Conservation (phyloP, 2,113 vertebrate genomes). For the Eolophus roseicapilla region DNA sequence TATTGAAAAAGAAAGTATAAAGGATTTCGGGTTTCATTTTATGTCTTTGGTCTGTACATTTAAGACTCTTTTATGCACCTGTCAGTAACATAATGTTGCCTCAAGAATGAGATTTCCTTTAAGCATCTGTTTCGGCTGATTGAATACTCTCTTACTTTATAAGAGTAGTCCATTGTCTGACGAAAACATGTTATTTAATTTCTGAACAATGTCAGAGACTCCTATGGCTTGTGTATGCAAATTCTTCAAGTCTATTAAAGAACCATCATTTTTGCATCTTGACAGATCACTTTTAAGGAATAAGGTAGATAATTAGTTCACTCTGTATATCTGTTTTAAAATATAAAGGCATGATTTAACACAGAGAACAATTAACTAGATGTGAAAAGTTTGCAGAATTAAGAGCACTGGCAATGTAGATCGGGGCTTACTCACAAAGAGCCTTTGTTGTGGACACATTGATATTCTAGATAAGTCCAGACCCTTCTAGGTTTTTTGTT, state of each 20-base stretch:
- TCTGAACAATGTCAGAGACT: constrained; percentile 26
- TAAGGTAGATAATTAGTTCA: not conserved
- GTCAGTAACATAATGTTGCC: not conserved
- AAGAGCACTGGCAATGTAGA: not conserved
- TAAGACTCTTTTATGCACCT: constrained; percentile 7
- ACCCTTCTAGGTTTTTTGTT: not conserved
- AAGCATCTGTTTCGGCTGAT: constrained; percentile 28
- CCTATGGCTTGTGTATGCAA: not conserved
- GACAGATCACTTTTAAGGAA: not conserved
- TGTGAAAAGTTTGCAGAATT: constrained; percentile 46
- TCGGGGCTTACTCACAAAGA: constrained; percentile 14
- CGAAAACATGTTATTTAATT: constrained; percentile 29
- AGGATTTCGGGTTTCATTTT: not conserved
- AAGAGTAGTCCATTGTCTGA: not conserved
- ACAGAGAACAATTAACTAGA: not conserved
- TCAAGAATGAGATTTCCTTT: constrained; percentile 12
- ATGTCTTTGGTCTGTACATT: not conserved
- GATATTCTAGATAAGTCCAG: constrained; percentile 57
- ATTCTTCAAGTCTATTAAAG: not conserved
- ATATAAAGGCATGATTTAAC: not conserved
- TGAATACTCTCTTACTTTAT: constrained; percentile 10
- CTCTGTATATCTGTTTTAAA: not conserved
- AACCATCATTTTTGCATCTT: not conserved
- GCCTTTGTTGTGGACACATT: constrained; percentile 53
- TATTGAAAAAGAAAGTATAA: not conserved